These are phyloP conservation scores for Blastobasis adustella DNA, from an alignment of 2,888 invertebrate species.

Conservation along the genomic window DNA sequence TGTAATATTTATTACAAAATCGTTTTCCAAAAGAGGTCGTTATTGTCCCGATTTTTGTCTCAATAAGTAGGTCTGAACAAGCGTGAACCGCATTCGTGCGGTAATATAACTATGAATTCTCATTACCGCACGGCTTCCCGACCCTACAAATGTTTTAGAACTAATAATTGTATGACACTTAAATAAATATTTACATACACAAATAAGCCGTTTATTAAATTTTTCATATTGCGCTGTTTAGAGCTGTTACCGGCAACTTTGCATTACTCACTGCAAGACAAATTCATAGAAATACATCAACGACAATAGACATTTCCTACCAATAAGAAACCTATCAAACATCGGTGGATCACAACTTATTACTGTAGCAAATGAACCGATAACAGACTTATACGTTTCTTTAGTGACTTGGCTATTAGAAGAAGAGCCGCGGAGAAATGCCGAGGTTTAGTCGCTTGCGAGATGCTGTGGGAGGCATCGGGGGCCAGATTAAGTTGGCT, in stretches of 20 bases:
- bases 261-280: background rate
- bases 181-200: background rate
- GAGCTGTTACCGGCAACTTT: background rate
- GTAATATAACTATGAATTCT: background rate
- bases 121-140: background rate
- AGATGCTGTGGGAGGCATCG: slow-evolving; percentile 12
- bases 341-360: slow-evolving; percentile 48
- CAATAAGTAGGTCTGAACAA: too few species aligned
- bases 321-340: slow-evolving; percentile 44
- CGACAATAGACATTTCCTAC: slow-evolving; percentile 32
- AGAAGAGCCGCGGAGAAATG: slow-evolving; percentile 1
- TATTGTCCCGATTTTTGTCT: too few species aligned
- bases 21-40: too few species aligned
- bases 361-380: slow-evolving; percentile 52
- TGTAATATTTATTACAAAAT: too few species aligned
- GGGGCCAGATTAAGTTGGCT: slow-evolving; percentile 30
- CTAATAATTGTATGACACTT: background rate
- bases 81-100: too few species aligned
- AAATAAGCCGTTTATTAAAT: background rate
- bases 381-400: slow-evolving; percentile 40
- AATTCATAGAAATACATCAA: slow-evolving; percentile 2
- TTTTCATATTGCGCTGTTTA: slow-evolving; percentile 4
- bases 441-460: slow-evolving; percentile 14
- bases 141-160: background rate
- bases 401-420: slow-evolving; percentile 13